These are phyloP conservation scores for Campoplex capitator DNA, from an alignment of 2,888 invertebrate species.

Conservation along the genomic window DNA sequence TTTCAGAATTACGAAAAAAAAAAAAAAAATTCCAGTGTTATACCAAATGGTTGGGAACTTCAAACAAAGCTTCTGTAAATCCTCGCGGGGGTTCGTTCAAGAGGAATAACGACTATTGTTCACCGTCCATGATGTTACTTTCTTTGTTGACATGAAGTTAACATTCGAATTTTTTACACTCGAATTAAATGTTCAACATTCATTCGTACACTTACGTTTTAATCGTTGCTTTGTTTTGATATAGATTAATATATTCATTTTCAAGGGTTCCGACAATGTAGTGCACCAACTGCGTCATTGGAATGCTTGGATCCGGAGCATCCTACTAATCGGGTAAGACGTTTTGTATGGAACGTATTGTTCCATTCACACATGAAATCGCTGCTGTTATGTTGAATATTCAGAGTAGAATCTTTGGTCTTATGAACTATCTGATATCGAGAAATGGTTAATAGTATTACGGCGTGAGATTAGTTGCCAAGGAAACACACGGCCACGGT, in stretches of 20 bases:
- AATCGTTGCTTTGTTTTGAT: neutral
- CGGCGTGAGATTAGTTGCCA: neutral
- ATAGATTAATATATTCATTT: neutral
- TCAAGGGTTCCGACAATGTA: neutral
- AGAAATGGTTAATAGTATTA: neutral
- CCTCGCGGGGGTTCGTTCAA: neutral
- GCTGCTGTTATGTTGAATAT: neutral
- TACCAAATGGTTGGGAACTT: neutral
- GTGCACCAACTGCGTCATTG: neutral
- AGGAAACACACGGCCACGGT: neutral
- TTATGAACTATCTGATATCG: neutral
- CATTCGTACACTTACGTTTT: neutral
- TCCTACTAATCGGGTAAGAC: neutral
- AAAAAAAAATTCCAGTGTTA: neutral
- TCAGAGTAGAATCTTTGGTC: neutral
- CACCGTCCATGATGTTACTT: neutral
- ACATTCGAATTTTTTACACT: neutral
- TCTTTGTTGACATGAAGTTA: neutral
- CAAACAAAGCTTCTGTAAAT: neutral
- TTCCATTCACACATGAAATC: neutral
- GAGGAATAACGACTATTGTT: neutral
- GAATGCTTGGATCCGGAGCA: neutral
- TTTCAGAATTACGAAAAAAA: neutral
- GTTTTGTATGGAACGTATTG: slow-evolving; percentile 2
- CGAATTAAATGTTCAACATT: neutral